Evolutionary conservation across 2,888 invertebrate species (phyloP).

Genomic region (Luperina testacea): DNA sequence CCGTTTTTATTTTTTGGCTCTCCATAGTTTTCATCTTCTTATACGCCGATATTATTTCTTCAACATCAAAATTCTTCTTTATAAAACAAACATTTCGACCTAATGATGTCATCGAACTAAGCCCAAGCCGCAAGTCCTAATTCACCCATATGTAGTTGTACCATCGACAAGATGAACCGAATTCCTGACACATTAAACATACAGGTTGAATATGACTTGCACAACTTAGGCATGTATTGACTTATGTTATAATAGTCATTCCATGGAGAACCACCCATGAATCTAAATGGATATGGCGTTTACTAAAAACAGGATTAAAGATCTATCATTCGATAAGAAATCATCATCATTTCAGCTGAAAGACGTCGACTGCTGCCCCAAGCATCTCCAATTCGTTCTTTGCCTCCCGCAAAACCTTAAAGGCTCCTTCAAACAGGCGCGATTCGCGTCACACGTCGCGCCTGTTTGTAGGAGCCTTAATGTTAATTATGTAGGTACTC

Average conservation of each 20-base stretch:
- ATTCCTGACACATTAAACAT: constrained; percentile 61
- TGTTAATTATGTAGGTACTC: too few species aligned
- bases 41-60: not conserved
- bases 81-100: not conserved
- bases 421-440: too few species aligned
- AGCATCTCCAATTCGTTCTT: too few species aligned
- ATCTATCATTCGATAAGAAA: not conserved
- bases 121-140: constrained; percentile 11
- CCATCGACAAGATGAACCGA: constrained; percentile 46
- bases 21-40: too few species aligned
- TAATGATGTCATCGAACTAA: constrained; percentile 37
- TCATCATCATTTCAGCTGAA: too few species aligned
- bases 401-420: too few species aligned
- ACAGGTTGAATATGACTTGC: constrained; percentile 70
- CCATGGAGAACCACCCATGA: constrained; percentile 35
- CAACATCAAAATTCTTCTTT: not conserved
- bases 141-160: constrained; percentile 23
- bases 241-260: constrained; percentile 67
- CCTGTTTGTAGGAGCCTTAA: too few species aligned
- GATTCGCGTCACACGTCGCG: too few species aligned
- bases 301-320: not conserved
- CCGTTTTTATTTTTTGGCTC: too few species aligned
- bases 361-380: too few species aligned
- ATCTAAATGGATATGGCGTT: constrained; percentile 46
- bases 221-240: constrained; percentile 63